Base-by-base conservation (phyloP, 1,140 invertebrate species). In the Trichomalopsis sarcophagae region DNA sequence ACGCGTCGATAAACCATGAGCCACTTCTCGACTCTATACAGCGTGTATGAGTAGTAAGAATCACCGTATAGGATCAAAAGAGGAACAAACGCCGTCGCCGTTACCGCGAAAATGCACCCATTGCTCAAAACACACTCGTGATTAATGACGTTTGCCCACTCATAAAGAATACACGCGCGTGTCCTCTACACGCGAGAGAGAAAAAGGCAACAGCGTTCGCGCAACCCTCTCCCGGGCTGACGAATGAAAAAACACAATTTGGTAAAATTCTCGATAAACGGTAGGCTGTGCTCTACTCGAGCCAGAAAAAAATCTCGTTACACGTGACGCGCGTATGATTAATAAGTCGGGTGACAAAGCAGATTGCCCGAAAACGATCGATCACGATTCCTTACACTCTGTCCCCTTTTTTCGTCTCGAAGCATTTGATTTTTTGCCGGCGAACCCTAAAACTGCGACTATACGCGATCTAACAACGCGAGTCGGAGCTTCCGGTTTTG, bases 161-260 rank as follows among this genome's bases (percentile, higher is more conserved):
- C 84, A 86, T 73, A 30, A 14, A 30, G 21, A 68, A 62, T 68
- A 13, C 23, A 11, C 7, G 75, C 66, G 55, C 55, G n/a, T 62
- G 55, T 62, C 13, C 27, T 75, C 44, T 62, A 78, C 10, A 75
- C 40, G 23, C 9, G 17, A 50, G 9, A 73, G n/a, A 81, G 74
- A 84, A 81, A 77, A 66, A 47, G 27, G 23, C 44, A 40, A 40
- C n/a, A 62, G 9, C 40, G 36, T 44, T 40, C 40, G 14, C 21
- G n/a, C 81, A 82, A 82, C 76, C 85, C 85, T 86, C 85, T 86
- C 85, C 80, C 76, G 13, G n/a, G 3, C 13, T 66, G 79, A 85
- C 78, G 80, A 86, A 74, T 83, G 81, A 83, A 82, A 78, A 86
- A 86, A 86, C 50, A 86, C 81, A 82, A 82, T 86, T 86, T 83